Evolutionary conservation across 2,888 invertebrate genomes (phyloP).

Genomic region (Caradrina clavipalpis): DNA sequence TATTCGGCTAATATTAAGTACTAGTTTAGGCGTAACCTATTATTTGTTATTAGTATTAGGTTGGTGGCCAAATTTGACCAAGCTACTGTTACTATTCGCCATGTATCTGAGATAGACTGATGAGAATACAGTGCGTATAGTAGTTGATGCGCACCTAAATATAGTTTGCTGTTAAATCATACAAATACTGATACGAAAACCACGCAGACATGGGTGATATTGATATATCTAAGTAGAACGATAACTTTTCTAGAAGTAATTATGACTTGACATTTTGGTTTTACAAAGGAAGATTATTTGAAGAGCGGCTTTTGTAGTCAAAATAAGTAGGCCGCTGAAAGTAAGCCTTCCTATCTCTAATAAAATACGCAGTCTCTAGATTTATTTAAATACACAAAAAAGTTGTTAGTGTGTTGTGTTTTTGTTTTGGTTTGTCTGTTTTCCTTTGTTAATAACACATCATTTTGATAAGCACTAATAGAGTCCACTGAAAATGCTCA

Average conservation of each 20-base stretch:
- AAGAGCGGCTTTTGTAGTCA: too few relatives aligned
- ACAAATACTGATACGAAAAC: conserved; percentile 40
- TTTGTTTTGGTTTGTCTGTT: too few relatives aligned
- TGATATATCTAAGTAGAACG: conserved; percentile 1
- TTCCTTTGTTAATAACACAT: too few relatives aligned
- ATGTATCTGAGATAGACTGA: conserved; percentile 5
- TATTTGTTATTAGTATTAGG: background rate
- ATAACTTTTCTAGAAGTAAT: background rate
- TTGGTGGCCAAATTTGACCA: background rate
- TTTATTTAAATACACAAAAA: too few relatives aligned
- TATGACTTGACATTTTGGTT: background rate
- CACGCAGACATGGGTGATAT: background rate
- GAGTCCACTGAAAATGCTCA: too few relatives aligned
- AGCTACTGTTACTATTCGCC: background rate
- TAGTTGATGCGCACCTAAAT: conserved; percentile 13
- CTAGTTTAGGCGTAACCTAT: background rate
- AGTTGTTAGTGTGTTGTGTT: too few relatives aligned
- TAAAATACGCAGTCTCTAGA: too few relatives aligned
- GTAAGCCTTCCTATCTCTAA: too few relatives aligned
- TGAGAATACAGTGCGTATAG: background rate
- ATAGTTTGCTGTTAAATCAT: conserved; percentile 27
- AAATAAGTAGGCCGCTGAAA: too few relatives aligned
- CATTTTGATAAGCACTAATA: too few relatives aligned
- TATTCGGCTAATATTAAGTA: background rate
- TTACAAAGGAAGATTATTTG: too few relatives aligned